Evolutionary conservation across 2,113 vertebrate species (phyloP).

Genomic region (Malaclemys terrapin): DNA sequence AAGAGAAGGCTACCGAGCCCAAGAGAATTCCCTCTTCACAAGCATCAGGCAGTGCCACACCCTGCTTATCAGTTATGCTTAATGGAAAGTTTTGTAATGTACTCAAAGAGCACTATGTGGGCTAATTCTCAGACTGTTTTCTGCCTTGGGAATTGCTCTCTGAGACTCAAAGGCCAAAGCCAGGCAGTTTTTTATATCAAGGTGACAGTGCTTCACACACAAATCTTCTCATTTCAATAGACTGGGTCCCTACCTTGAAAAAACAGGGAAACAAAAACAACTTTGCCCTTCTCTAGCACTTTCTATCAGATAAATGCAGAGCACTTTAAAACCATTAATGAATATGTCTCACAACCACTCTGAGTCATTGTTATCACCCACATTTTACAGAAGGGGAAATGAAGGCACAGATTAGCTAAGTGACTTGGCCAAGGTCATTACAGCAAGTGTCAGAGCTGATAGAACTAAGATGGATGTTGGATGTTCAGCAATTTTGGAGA

Average conservation of each 20-base stretch:
- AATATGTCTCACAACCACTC: too few species aligned
- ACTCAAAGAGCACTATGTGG: neutral
- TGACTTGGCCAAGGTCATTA: rapidly evolving
- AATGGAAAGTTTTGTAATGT: neutral
- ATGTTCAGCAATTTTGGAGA: neutral
- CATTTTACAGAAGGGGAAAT: neutral
- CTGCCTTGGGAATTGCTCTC: neutral
- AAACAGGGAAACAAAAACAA: neutral
- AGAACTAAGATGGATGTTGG: neutral
- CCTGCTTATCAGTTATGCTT: neutral
- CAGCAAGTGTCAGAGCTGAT: too few species aligned
- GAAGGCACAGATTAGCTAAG: neutral
- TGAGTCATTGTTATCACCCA: neutral
- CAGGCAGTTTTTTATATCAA: too few species aligned
- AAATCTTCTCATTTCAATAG: neutral
- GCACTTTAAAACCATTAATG: too few species aligned
- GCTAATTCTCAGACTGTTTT: neutral
- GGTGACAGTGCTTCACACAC: neutral
- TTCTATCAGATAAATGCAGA: neutral
- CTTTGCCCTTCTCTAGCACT: neutral
- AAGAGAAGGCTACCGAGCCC: neutral
- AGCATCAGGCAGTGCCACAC: neutral
- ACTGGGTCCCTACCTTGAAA: neutral
- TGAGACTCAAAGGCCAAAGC: too few species aligned
- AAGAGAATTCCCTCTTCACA: neutral